Evolutionary conservation across 1,140 invertebrate species (phyloP).

Genomic region (Paraescarpia echinospica): DNA sequence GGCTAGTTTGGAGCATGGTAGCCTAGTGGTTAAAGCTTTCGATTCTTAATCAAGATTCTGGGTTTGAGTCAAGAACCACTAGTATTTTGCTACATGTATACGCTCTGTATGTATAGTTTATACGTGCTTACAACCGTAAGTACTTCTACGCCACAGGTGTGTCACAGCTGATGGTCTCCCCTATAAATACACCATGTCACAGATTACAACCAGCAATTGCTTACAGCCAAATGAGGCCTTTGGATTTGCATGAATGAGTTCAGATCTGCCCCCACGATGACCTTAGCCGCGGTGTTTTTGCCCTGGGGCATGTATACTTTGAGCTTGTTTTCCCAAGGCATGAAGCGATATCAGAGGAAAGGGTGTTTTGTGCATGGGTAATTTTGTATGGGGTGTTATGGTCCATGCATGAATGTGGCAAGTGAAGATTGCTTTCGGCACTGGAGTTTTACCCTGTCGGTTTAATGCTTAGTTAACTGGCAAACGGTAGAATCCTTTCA

Average conservation of each 20-base stretch:
- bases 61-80: not conserved
- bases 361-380: not conserved
- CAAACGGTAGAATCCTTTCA: not conserved
- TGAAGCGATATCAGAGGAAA: not conserved
- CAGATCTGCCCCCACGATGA: not conserved
- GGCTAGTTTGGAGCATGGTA: not conserved
- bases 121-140: not conserved
- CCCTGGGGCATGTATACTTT: not conserved
- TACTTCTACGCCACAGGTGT: not conserved
- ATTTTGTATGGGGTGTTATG: not conserved
- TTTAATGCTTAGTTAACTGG: not conserved
- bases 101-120: not conserved
- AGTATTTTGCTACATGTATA: not conserved
- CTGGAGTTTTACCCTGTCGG: not conserved
- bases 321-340: not conserved
- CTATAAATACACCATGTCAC: not conserved
- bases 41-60: too few relatives aligned
- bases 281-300: not conserved
- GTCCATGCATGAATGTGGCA: not conserved
- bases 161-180: not conserved
- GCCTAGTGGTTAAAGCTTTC: too few relatives aligned
- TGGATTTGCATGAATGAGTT: not conserved
- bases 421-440: not conserved
- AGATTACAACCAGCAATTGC: too few relatives aligned
- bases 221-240: not conserved